These are phyloP conservation scores for Rafetus swinhoei DNA, from an alignment of 2,113 vertebrate species.

Conservation along the genomic window DNA sequence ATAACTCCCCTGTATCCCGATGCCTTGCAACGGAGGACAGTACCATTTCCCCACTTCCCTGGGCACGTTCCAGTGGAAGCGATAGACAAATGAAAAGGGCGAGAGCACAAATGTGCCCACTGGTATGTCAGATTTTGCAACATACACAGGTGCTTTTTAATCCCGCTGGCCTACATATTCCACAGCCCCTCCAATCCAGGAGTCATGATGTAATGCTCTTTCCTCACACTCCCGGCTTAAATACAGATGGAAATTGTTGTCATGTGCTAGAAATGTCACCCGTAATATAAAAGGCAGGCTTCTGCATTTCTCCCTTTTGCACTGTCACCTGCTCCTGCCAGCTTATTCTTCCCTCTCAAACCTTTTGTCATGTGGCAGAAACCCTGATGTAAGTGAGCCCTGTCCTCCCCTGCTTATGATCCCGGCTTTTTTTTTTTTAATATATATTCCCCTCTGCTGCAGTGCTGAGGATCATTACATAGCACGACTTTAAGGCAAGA, in stretches of 20 bases:
- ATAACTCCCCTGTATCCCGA: conserved; percentile 4
- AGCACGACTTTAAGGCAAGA: conserved; percentile 83
- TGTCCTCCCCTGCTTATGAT: conserved; percentile 77
- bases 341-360: conserved; percentile 76
- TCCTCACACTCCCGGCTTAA: conserved; percentile 80
- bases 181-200: conserved; percentile 78
- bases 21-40: conserved; percentile 50
- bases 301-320: conserved; percentile 83
- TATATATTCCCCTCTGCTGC: conserved; percentile 73
- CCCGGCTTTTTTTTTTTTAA: conserved; percentile 65
- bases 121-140: conserved; percentile 44
- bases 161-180: conserved; percentile 79
- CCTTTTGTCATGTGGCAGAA: conserved; percentile 81
- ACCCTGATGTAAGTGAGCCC: conserved; percentile 83
- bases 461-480: conserved; percentile 83
- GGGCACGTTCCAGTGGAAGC: conserved; percentile 18
- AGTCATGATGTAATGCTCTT: conserved; percentile 81
- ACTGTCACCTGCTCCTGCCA: conserved; percentile 83
- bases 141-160: conserved; percentile 86
- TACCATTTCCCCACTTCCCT: conserved; percentile 70
- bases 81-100: neutral
- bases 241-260: conserved; percentile 94
- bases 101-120: conserved; percentile 10
- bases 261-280: conserved; percentile 93
- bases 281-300: conserved; percentile 89